Percentiles rank a stretch among this genome's conserved stretches.
Conservation (phyloP, 2,888 invertebrate species). For the Ypsolopha scabrella region DNA sequence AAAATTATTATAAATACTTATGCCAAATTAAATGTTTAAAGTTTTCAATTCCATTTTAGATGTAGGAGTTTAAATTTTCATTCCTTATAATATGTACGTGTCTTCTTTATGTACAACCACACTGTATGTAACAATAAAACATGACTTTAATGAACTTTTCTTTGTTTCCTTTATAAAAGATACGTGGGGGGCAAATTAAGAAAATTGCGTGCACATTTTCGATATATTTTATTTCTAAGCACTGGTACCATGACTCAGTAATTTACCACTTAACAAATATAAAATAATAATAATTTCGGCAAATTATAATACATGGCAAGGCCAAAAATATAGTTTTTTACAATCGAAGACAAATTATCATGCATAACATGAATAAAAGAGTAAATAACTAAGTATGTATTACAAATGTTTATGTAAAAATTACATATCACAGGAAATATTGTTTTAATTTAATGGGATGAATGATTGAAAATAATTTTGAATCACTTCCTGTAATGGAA, state of each 20-base stretch:
- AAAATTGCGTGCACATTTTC: neutral
- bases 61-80: too few relatives aligned
- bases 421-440: slow-evolving; percentile 4
- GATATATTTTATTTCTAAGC: slow-evolving; percentile 55
- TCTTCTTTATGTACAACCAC: too few relatives aligned
- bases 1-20: too few relatives aligned
- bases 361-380: neutral
- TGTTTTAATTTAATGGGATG: neutral
- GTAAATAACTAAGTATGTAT: neutral
- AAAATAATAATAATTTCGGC: slow-evolving; percentile 32
- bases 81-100: too few relatives aligned
- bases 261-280: slow-evolving; percentile 37
- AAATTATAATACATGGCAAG: slow-evolving; percentile 44
- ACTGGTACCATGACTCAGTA: slow-evolving; percentile 48
- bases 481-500: too few relatives aligned
- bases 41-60: too few relatives aligned
- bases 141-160: too few relatives aligned
- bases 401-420: neutral
- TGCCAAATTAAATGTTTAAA: too few relatives aligned
- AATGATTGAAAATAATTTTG: neutral
- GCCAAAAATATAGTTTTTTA: slow-evolving; percentile 34
- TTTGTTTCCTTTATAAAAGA: too few relatives aligned
- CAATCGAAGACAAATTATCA: slow-evolving; percentile 8
- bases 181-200: neutral
- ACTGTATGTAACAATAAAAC: too few relatives aligned